Evolutionary conservation across 2,113 vertebrate species (phyloP), one percentile per base, ranked within the genome.

Genomic region (Manacus vitellinus): DNA sequence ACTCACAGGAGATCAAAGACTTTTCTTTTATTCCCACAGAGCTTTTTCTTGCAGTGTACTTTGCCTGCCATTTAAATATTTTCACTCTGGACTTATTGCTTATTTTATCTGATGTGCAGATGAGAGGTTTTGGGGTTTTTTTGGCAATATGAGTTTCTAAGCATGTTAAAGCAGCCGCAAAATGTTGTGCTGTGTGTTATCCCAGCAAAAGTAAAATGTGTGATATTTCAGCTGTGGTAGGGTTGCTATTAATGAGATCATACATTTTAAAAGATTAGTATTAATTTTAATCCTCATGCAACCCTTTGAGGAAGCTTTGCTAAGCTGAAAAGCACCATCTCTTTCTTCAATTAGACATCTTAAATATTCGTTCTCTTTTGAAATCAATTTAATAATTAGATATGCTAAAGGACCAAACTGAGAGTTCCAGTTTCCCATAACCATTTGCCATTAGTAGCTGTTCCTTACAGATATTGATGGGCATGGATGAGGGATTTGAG

Each of bases 1-100:
- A 67, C 18, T 77, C 46, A 17, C 35, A 78, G 43, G 65, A 86
- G 35, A 67, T 86, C 85, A 89, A 82, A 92, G 67, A 30, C 24
- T 83, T 88, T 78, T 59, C 35, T 65, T 77, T 90, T 61, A 83
- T 59, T 94, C 73, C 61, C 68, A 46, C 35, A 3, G 51, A 62
- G 25, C 1, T 51, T 89, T 82, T 63, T 86, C 71, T 59, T 66
- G 23, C 43, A 72, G 31, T 51, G 20, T 67, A 51, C 47, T 92
- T 88, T 92, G 30, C 59, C 27, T 92, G 67, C 55, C 59, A 67
- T 95, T 93, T 96, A 77, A 84, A 71, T 80, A n/a, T 66, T 93
- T 92, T 80, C 49, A 72, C 24, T 65, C 31, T 22, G 65, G 35
- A 84, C 93, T 92, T 94, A 77, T 84, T 63, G 68, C 44, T 94